Evolutionary conservation across 2,888 invertebrate genomes (phyloP).

Genomic region (Cerastis leucographa): DNA sequence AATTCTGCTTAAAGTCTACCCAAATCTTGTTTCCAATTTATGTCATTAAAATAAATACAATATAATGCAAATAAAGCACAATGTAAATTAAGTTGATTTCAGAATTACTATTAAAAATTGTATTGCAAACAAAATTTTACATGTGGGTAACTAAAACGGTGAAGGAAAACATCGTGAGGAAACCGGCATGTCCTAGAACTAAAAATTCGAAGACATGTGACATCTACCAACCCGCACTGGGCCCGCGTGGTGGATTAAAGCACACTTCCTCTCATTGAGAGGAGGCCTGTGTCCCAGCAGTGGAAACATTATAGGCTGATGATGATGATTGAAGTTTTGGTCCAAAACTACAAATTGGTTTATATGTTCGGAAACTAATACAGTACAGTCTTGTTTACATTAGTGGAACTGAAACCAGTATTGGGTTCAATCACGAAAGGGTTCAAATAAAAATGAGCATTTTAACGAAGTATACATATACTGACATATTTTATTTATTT

Average conservation of each 20-base stretch:
- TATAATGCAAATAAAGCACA: neutral
- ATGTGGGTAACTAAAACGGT: too few species aligned
- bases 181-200: too few species aligned
- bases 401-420: neutral
- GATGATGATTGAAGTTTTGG: neutral
- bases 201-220: too few species aligned
- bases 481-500: neutral
- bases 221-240: too few species aligned
- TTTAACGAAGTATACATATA: neutral
- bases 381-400: slow-evolving; percentile 1
- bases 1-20: neutral
- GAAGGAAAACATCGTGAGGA: too few species aligned
- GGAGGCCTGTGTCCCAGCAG: too few species aligned
- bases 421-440: neutral
- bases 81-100: neutral
- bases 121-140: neutral
- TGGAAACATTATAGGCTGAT: too few species aligned
- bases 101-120: neutral
- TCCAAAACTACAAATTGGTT: neutral
- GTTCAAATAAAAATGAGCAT: neutral
- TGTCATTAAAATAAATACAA: neutral
- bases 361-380: neutral
- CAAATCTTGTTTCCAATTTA: neutral
- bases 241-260: too few species aligned
- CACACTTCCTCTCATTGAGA: too few species aligned